Conservation (phyloP, 2,113 vertebrate species). For the Patagioenas fasciata region DNA sequence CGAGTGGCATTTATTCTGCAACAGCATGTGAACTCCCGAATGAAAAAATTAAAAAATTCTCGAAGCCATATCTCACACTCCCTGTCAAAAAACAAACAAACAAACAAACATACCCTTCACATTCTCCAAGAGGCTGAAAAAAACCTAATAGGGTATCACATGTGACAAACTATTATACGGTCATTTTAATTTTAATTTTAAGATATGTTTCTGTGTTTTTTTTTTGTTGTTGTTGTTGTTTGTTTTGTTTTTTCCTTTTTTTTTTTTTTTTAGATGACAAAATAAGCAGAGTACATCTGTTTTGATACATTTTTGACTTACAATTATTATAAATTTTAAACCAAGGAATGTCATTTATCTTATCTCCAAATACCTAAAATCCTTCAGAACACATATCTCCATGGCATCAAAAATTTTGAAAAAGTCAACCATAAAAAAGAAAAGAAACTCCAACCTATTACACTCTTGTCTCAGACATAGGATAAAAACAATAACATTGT, state of each 20-base stretch:
- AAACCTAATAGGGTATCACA: not conserved
- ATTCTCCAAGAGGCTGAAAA: not conserved
- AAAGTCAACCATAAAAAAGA: not conserved
- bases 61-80: not conserved
- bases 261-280: too few species aligned
- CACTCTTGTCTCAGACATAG: not conserved
- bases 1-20: not conserved
- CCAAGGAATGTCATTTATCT: not conserved
- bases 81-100: not conserved
- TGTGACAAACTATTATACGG: not conserved
- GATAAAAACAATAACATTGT: not conserved
- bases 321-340: not conserved
- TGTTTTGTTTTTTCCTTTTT: too few species aligned
- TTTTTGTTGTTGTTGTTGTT: too few species aligned
- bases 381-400: not conserved
- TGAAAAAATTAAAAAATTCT: not conserved
- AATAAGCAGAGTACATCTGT: not conserved
- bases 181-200: slow-evolving; percentile 3
- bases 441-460: not conserved
- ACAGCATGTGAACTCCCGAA: not conserved
- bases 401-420: not conserved
- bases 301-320: slow-evolving; percentile 53
- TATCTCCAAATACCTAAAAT: not conserved
- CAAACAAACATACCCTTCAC: not conserved
- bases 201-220: not conserved